Evolutionary conservation across 1,140 invertebrate species (phyloP).

Genomic region (Bathynomus jamesi): DNA sequence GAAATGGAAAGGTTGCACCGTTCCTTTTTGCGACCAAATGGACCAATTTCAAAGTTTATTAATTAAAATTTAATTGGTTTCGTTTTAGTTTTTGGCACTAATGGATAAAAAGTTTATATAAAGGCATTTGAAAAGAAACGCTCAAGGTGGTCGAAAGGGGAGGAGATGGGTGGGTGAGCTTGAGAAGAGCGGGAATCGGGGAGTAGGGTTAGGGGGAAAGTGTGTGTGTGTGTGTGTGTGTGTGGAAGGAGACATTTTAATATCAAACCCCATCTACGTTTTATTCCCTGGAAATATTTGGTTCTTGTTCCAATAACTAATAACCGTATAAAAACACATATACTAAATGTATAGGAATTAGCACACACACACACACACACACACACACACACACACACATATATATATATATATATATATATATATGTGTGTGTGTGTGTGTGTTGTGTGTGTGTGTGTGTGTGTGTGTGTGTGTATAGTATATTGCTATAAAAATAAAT

Average conservation of each 20-base stretch:
- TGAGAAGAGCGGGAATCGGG: not conserved
- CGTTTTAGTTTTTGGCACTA: conserved; percentile 17
- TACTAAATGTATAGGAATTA: not conserved
- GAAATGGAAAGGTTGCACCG: not conserved
- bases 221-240: not conserved
- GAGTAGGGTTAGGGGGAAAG: not conserved
- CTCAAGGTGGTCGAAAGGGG: not conserved
- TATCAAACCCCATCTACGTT: not conserved
- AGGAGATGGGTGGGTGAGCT: not conserved
- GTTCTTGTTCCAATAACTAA: not conserved
- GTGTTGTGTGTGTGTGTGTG: not conserved
- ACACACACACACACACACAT: not conserved
- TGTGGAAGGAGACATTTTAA: not conserved
- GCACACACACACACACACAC: not conserved
- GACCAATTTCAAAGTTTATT: conserved; percentile 19
- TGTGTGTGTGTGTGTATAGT: too few species aligned
- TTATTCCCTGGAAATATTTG: not conserved
- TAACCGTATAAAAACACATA: not conserved
- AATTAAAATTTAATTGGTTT: conserved; percentile 23
- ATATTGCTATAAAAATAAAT: too few species aligned
- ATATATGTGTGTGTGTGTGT: not conserved
- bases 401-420: conserved; percentile 7
- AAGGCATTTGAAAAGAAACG: conserved; percentile 10
- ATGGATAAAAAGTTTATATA: conserved; percentile 9
- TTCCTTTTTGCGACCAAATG: not conserved